Conservation (phyloP, 2,113 vertebrate species). For the Hippolais icterina region DNA sequence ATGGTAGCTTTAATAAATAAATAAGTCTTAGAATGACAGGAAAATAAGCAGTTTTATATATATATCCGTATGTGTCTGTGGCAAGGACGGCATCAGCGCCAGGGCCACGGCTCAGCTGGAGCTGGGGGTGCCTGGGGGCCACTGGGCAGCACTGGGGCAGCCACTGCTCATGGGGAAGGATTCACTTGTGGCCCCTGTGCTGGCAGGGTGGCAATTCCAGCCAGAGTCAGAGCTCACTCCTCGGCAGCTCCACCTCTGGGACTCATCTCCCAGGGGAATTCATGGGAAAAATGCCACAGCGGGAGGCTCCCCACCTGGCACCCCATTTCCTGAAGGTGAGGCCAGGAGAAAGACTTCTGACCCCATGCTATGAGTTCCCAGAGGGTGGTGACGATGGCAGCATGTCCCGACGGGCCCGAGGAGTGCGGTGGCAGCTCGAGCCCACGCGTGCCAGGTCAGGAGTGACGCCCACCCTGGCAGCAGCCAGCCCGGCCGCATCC, state of each 20-base stretch:
- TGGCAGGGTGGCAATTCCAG: neutral
- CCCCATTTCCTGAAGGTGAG: neutral
- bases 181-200: rapidly evolving
- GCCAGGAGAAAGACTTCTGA: rapidly evolving
- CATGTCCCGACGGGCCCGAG: rapidly evolving
- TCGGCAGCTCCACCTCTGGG: neutral
- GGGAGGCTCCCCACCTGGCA: neutral
- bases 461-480: neutral
- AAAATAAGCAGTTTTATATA: neutral
- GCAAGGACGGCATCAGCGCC: neutral
- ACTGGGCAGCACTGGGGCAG: neutral
- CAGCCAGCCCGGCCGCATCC: neutral
- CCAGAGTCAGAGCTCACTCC: neutral
- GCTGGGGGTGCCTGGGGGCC: neutral
- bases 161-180: rapidly evolving
- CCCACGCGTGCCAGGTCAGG: neutral
- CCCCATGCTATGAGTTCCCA: rapidly evolving
- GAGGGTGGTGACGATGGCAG: rapidly evolving
- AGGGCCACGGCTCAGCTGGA: neutral
- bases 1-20: conserved; percentile 38
- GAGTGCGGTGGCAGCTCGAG: neutral
- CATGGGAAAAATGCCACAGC: neutral
- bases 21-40: neutral
- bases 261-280: neutral
- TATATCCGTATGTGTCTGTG: neutral